Evolutionary conservation across 2,888 invertebrate genomes (phyloP).

Genomic region (Adineta ricciae): DNA sequence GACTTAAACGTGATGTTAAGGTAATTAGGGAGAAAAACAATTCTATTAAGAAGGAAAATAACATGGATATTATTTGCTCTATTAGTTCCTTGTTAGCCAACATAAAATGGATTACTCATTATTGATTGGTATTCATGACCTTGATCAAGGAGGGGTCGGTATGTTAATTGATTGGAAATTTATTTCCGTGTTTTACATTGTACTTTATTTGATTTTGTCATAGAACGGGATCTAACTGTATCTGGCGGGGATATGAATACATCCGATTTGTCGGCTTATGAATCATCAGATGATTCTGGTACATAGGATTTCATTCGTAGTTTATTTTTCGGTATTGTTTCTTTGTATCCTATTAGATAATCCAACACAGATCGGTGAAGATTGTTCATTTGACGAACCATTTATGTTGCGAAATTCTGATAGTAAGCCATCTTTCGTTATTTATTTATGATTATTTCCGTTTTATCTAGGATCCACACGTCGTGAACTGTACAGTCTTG

Average conservation of each 20-base stretch:
- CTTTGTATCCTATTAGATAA: not conserved
- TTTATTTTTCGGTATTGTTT: not conserved
- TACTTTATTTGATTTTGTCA: not conserved
- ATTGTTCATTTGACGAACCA: not conserved
- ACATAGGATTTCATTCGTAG: not conserved
- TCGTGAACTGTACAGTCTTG: constrained; percentile 77
- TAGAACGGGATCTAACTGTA: not conserved
- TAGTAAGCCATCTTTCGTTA: not conserved
- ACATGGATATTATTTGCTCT: not conserved
- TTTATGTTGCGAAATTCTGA: not conserved
- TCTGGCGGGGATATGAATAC: not conserved
- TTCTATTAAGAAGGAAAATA: not conserved
- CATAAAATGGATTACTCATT: constrained; percentile 59
- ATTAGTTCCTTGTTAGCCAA: constrained; percentile 46
- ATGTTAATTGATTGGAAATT: not conserved
- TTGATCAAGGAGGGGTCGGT: constrained; percentile 7
- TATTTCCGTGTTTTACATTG: not conserved
- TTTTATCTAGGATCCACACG: not conserved
- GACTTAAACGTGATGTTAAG: constrained; percentile 81
- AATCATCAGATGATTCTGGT: not conserved
- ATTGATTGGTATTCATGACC: constrained; percentile 84
- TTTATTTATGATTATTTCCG: not conserved
- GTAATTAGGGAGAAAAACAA: constrained; percentile 50
- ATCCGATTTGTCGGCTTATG: not conserved
- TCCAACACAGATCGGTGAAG: not conserved